Conservation (phyloP, 2,888 invertebrate species). For the Operophtera brumata region DNA sequence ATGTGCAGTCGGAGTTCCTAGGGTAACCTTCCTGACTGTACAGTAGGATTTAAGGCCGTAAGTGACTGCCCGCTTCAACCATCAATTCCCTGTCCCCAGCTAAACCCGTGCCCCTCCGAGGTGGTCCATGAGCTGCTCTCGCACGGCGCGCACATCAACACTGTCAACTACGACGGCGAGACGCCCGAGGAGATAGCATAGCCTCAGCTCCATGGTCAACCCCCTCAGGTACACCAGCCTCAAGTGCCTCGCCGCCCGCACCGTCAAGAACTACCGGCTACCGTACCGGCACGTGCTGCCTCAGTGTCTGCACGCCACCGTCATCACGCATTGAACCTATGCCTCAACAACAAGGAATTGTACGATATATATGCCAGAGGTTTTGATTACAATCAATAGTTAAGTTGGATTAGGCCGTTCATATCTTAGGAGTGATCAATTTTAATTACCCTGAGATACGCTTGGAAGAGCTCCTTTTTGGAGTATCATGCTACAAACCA, state of each 20-base stretch:
- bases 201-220: constrained; percentile 84
- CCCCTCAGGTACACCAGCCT: constrained; percentile 89
- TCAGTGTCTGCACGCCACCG: constrained; percentile 71
- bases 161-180: constrained; percentile 87
- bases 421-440: too few species aligned
- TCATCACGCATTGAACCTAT: constrained; percentile 67
- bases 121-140: constrained; percentile 87
- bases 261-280: constrained; percentile 86
- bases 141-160: constrained; percentile 92
- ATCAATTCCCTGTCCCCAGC: constrained; percentile 42
- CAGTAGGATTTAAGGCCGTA: too few species aligned
- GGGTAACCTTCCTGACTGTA: too few species aligned
- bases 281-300: constrained; percentile 82
- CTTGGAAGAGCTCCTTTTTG: too few species aligned
- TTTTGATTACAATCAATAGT: neutral
- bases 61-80: neutral
- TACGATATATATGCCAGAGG: neutral
- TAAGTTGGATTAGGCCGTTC: too few species aligned
- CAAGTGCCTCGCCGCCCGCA: constrained; percentile 92
- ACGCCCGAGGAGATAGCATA: constrained; percentile 87
- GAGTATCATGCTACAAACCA: too few species aligned
- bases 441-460: too few species aligned
- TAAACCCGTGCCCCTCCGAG: constrained; percentile 84
- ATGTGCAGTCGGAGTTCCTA: too few species aligned
- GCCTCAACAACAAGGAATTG: neutral